A percentile compares a stretch with the other conserved stretches of the same genome.
Conservation (phyloP, 2,888 invertebrate species). For the Pheosia gnoma region DNA sequence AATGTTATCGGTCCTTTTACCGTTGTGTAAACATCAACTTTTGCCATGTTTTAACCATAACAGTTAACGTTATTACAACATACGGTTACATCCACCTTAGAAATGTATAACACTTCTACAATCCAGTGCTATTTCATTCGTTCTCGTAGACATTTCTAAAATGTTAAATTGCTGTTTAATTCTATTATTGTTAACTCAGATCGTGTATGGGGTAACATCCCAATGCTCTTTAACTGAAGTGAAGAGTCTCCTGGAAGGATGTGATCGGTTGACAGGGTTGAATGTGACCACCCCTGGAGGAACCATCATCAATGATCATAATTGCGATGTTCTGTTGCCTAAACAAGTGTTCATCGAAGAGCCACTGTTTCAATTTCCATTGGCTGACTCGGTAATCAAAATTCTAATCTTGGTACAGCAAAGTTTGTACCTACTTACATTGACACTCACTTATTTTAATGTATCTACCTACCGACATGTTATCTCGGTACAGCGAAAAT, state of each 20-base stretch:
- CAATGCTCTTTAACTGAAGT: constrained; percentile 64
- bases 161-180: constrained; percentile 26
- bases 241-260: constrained; percentile 71
- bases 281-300: constrained; percentile 73
- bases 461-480: no score
- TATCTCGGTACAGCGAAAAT: no score
- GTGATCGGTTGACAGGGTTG: constrained; percentile 66
- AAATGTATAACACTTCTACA: neutral
- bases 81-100: neutral
- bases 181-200: constrained; percentile 29
- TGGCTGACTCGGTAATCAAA: constrained; percentile 66
- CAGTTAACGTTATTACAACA: constrained; percentile 6
- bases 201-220: constrained; percentile 33
- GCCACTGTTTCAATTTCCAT: constrained; percentile 67
- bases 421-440: no score
- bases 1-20: constrained; percentile 36
- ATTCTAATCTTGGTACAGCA: neutral
- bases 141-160: neutral
- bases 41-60: constrained; percentile 17
- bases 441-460: no score
- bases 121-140: constrained; percentile 4
- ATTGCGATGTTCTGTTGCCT: constrained; percentile 74
- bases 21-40: constrained; percentile 10
- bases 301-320: constrained; percentile 76
- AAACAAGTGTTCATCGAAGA: constrained; percentile 78